Percentiles rank a stretch among this genome's conserved stretches.
phyloP scores from a whole-genome alignment of 2,797 vertebrate genomes.

The Semaprochilodus insignis region DNA sequence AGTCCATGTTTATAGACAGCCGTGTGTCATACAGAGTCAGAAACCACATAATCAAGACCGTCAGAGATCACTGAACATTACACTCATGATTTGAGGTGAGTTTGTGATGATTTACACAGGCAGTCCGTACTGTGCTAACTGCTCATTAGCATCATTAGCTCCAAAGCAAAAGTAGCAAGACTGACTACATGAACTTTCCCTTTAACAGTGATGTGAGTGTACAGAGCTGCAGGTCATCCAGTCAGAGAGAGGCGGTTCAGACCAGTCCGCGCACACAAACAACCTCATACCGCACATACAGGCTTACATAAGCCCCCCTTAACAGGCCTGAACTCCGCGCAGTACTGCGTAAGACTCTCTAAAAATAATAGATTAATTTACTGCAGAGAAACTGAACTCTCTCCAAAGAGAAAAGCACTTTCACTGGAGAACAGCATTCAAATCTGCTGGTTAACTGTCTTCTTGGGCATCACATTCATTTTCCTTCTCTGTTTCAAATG shows the following conservation, averaged over 20 bases:
- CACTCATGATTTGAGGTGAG: no score
- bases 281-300: conserved; percentile 13
- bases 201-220: background rate
- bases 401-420: conserved; percentile 27
- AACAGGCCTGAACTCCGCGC: conserved; percentile 8
- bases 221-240: conserved; percentile 32
- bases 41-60: no score
- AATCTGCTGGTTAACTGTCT: conserved; percentile 20
- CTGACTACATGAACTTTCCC: background rate
- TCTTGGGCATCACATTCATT: background rate
- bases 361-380: background rate
- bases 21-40: no score
- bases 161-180: no score
- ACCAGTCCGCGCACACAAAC: conserved; percentile 52
- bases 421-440: background rate
- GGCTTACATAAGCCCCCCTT: conserved; percentile 22
- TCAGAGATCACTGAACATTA: no score
- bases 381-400: background rate
- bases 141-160: no score
- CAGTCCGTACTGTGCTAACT: no score
- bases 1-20: no score
- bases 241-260: conserved; percentile 42
- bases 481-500: background rate
- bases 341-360: background rate
- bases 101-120: no score